phyloP scores from a whole-genome alignment of 1,140 invertebrate species.

The Orchesella cincta region DNA sequence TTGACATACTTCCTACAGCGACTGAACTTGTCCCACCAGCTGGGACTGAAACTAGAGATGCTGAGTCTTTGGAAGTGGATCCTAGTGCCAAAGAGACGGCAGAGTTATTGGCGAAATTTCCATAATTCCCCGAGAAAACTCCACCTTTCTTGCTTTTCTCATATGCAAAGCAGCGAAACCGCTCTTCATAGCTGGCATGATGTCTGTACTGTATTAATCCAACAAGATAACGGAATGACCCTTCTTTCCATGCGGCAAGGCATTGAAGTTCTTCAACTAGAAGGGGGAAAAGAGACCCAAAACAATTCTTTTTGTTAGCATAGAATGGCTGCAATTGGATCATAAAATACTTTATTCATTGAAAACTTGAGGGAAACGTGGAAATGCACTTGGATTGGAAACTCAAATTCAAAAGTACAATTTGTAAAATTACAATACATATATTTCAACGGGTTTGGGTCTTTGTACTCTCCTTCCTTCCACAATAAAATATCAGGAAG shows the following conservation, averaged over 20 bases:
- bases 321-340: too few species aligned
- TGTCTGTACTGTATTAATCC: conserved; percentile 57
- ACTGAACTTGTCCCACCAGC: conserved; percentile 5
- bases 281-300: background rate
- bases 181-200: conserved; percentile 56
- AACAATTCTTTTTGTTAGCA: too few species aligned
- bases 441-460: too few species aligned
- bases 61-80: background rate
- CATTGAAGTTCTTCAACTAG: conserved; percentile 59
- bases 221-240: conserved; percentile 58
- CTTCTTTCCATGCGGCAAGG: conserved; percentile 59
- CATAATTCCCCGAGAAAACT: conserved; percentile 28
- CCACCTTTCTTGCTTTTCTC: conserved; percentile 48
- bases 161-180: conserved; percentile 58
- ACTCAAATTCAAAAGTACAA: too few species aligned
- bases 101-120: conserved; percentile 26
- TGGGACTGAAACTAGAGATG: conserved; percentile 12
- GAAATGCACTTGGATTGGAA: too few species aligned
- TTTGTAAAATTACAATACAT: too few species aligned
- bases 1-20: background rate
- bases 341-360: too few species aligned
- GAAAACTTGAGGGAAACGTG: too few species aligned
- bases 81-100: conserved; percentile 15
- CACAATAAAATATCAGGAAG: too few species aligned
- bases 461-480: too few species aligned